Evolutionary conservation across 2,797 vertebrate genomes (phyloP).

Genomic region (Microchirus variegatus): DNA sequence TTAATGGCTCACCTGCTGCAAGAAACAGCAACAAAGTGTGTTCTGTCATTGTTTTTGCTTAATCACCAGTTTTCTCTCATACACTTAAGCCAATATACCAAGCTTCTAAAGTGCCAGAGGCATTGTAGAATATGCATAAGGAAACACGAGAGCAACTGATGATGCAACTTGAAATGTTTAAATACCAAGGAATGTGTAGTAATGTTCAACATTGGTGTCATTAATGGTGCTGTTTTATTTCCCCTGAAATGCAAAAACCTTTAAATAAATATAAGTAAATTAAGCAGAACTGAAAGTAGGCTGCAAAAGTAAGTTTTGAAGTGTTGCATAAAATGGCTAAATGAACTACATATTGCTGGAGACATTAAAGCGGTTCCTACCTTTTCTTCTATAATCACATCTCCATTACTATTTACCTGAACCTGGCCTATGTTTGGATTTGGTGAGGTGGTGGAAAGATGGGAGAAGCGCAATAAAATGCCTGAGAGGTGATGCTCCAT

Average conservation of each 20-base stretch:
- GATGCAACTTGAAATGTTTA: too few relatives aligned
- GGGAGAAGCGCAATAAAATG: not conserved
- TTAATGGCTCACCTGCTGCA: constrained; percentile 22
- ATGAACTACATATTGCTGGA: too few relatives aligned
- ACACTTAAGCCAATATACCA: constrained; percentile 12
- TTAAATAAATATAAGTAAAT: too few relatives aligned
- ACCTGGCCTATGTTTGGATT: not conserved
- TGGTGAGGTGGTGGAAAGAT: not conserved
- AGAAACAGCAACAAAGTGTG: not conserved
- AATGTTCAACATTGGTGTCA: not conserved
- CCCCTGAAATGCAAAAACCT: too few relatives aligned
- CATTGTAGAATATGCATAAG: not conserved
- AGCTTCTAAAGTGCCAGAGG: constrained; percentile 4
- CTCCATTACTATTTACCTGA: not conserved
- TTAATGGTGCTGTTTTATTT: not conserved
- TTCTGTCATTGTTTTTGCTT: constrained; percentile 22
- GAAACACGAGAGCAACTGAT: not conserved
- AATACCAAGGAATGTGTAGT: too few relatives aligned
- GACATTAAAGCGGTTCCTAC: too few relatives aligned
- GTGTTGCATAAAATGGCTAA: too few relatives aligned
- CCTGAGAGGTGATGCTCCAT: not conserved
- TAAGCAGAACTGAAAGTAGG: too few relatives aligned
- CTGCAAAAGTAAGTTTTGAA: too few relatives aligned
- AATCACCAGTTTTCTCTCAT: constrained; percentile 16
- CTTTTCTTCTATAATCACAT: not conserved